Percentiles rank a stretch among this genome's conserved stretches.
Evolutionary conservation across 2,888 invertebrate species (phyloP).

Genomic region (Antheraea assamensis): DNA sequence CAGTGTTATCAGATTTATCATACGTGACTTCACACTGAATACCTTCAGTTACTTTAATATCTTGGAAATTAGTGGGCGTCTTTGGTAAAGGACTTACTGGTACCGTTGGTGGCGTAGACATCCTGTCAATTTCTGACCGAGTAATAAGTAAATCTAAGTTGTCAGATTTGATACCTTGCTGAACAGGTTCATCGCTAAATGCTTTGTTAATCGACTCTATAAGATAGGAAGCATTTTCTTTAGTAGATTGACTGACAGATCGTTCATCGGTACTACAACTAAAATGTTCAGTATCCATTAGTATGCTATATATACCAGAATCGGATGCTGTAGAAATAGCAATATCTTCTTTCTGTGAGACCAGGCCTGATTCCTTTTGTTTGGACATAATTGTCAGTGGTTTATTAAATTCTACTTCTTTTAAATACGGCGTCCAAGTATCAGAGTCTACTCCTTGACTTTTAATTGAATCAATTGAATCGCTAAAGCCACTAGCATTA

Average conservation of each 20-base stretch:
- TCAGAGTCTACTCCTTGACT: slow-evolving; percentile 37
- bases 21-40: slow-evolving; percentile 71
- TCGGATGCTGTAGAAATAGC: slow-evolving; percentile 54
- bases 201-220: slow-evolving; percentile 70
- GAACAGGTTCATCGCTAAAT: slow-evolving; percentile 62
- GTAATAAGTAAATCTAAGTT: slow-evolving; percentile 51
- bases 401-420: slow-evolving; percentile 34
- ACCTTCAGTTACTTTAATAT: slow-evolving; percentile 65
- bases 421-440: slow-evolving; percentile 39
- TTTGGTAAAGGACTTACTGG: slow-evolving; percentile 85
- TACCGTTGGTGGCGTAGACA: slow-evolving; percentile 86
- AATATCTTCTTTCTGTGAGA: slow-evolving; percentile 51
- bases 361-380: slow-evolving; percentile 31
- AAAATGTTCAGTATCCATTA: slow-evolving; percentile 43
- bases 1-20: slow-evolving; percentile 67
- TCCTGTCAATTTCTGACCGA: slow-evolving; percentile 56
- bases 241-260: slow-evolving; percentile 35
- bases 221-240: slow-evolving; percentile 52
- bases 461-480: slow-evolving; percentile 40
- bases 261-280: slow-evolving; percentile 29
- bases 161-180: slow-evolving; percentile 74
- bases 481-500: slow-evolving; percentile 33
- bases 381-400: slow-evolving; percentile 27
- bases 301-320: slow-evolving; percentile 59
- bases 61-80: slow-evolving; percentile 63